Evolutionary conservation across 2,113 vertebrate genomes (phyloP).

Genomic region (Mirounga angustirostris): DNA sequence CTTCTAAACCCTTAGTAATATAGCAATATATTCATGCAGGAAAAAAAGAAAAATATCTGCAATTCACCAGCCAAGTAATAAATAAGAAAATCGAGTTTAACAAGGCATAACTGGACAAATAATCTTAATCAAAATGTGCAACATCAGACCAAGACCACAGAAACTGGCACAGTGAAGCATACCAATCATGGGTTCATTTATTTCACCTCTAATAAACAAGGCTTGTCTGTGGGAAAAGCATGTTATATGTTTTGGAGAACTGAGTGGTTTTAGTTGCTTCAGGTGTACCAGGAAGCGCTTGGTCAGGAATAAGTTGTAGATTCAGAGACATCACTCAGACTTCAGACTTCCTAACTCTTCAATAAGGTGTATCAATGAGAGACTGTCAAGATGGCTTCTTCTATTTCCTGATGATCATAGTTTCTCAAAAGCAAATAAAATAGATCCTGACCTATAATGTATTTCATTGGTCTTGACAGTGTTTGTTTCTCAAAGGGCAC

Average conservation of each 20-base stretch:
- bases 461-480: constrained; percentile 17
- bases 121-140: not conserved
- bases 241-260: not conserved
- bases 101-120: not conserved
- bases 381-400: not conserved
- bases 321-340: not conserved
- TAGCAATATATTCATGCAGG: not conserved
- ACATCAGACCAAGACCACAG: not conserved
- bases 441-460: constrained; percentile 21
- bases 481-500: not conserved
- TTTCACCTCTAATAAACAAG: not conserved
- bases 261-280: not conserved
- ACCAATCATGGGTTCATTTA: not conserved
- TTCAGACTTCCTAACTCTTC: not conserved
- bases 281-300: not conserved
- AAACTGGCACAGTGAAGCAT: not conserved
- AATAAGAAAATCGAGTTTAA: not conserved
- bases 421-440: constrained; percentile 60
- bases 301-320: not conserved
- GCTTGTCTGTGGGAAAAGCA: not conserved
- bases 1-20: not conserved
- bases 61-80: not conserved
- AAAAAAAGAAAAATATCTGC: not conserved
- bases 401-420: not conserved
- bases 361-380: not conserved